Evolutionary conservation across 2,888 invertebrate genomes (phyloP).

Genomic region (Horisme vitalbata): DNA sequence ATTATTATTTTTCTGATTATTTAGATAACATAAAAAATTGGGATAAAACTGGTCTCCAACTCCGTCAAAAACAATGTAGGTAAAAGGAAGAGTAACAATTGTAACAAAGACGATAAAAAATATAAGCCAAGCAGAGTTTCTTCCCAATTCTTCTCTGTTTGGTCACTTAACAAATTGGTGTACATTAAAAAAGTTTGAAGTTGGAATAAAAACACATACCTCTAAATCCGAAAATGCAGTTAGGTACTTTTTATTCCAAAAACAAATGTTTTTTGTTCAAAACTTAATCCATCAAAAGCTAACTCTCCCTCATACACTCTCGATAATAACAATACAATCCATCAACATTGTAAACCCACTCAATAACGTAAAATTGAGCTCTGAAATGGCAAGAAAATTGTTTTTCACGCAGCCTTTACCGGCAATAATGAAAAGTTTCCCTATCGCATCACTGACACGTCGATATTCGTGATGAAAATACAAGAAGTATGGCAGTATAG

Average conservation of each 20-base stretch:
- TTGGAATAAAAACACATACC: too few relatives aligned
- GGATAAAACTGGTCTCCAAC: too few relatives aligned
- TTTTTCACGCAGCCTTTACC: conserved; percentile 54
- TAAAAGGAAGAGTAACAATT: too few relatives aligned
- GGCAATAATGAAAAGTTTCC: conserved; percentile 77
- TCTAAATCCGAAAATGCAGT: too few relatives aligned
- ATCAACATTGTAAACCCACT: conserved; percentile 59
- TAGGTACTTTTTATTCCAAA: not conserved
- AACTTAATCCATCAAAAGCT: conserved; percentile 21
- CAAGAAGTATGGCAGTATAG: conserved; percentile 59
- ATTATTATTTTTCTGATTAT: too few relatives aligned
- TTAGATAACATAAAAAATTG: too few relatives aligned
- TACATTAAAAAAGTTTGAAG: too few relatives aligned
- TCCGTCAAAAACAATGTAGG: too few relatives aligned
- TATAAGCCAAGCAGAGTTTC: too few relatives aligned
- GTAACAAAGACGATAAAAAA: too few relatives aligned
- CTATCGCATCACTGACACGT: conserved; percentile 76
- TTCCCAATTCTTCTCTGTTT: too few relatives aligned
- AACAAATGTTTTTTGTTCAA: conserved; percentile 5
- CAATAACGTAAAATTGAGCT: conserved; percentile 76
- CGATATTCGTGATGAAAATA: conserved; percentile 75
- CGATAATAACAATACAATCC: conserved; percentile 46
- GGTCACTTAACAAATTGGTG: too few relatives aligned
- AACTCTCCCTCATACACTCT: conserved; percentile 19
- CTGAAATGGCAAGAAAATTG: conserved; percentile 73